These are phyloP conservation scores for Stenolophus ochropezus DNA, from an alignment of 2,888 invertebrate genomes.

Conservation along the genomic window DNA sequence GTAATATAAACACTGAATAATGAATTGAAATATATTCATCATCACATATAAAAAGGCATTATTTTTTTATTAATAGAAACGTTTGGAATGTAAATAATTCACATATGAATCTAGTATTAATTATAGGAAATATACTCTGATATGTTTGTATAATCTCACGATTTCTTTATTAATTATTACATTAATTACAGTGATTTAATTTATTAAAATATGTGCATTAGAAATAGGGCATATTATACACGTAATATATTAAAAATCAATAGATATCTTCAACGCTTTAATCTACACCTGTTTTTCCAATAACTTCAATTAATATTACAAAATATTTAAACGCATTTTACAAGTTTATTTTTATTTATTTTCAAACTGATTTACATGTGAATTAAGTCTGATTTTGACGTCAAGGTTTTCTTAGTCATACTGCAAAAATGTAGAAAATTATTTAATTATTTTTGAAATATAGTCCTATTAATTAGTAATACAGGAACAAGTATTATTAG, in stretches of 20 bases:
- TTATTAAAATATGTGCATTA: constrained; percentile 32
- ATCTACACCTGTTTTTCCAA: neutral
- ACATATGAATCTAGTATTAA: constrained; percentile 1
- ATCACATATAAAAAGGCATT: neutral
- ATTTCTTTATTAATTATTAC: constrained; percentile 28
- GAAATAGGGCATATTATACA: neutral
- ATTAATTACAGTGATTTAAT: constrained; percentile 6
- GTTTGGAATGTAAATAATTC: neutral
- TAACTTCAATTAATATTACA: neutral
- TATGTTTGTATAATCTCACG: constrained; percentile 32
- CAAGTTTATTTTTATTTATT: neutral
- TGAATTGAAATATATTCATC: neutral
- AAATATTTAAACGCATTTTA: neutral
- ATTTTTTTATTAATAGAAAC: neutral
- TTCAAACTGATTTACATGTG: constrained; percentile 7
- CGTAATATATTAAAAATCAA: neutral
- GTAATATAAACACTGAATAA: neutral
- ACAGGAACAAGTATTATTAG: neutral
- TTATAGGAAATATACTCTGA: constrained; percentile 13
- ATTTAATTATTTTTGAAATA: neutral
- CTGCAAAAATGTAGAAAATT: constrained; percentile 5
- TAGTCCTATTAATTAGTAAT: neutral
- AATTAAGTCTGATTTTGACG: constrained; percentile 1
- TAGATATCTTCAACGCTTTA: neutral
- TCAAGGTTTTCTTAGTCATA: constrained; percentile 26